Evolutionary conservation across 2,888 invertebrate species (phyloP), one percentile per base, ranked within the genome.

Genomic region (Nysson spinosus): DNA sequence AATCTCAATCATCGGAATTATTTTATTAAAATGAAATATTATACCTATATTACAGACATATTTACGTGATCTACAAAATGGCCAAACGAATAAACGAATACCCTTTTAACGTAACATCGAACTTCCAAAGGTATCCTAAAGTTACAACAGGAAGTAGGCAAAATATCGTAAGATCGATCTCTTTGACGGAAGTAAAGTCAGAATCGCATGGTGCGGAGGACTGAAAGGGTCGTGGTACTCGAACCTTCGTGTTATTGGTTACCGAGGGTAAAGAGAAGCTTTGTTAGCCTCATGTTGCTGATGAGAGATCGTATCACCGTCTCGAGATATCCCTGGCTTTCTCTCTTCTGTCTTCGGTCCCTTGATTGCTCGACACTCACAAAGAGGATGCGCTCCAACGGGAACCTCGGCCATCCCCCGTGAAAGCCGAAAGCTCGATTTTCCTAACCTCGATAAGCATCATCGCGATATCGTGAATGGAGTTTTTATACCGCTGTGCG

Each of bases 281-380:
- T 72, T 72, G 74, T 72, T 72, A 66, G 65, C 50, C 60, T 73
- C 60, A 49, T 43, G 62, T 66, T 60, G 58, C 62, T 69, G 74
- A 73, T 73, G 72, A 72, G 72, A 73, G 69, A 72, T 72, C 69
- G 74, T 66, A 72, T 73, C 69, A 51, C 49, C 60, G 54, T 7
- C 43, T 24, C 49, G 11, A 47, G 26, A 34, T 61, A 65, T 72
- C 60, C 34, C 40, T 24, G 20, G 37, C 42, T 11, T n/a, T 19
- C 14, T 16, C 26, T 12, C 46, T 22, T 16, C 11, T 14, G 28
- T 40, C 50, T 30, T 30, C 34, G 47, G 34, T 44, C 37, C 12
- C 42, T 26, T 26, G 42, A 42, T 51, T 26, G 24, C 51, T 20
- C 5, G 35, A n/a, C 24, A 56, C 50, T 42, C 17, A 32, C 47